Conservation (phyloP, 2,113 vertebrate genomes). For the Forbesichthys papilliferus region DNA sequence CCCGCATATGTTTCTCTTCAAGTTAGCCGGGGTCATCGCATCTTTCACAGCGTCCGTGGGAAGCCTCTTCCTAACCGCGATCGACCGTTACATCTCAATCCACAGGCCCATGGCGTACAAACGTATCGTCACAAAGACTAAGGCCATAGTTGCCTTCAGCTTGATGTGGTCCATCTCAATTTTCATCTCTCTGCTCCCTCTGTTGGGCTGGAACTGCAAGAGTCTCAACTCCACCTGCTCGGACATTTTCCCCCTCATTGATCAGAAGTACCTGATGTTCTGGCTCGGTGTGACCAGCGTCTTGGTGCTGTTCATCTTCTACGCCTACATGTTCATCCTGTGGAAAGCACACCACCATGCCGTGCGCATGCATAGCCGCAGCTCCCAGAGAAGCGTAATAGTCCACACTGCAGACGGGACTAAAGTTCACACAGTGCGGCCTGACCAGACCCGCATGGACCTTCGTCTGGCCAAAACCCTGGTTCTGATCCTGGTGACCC, state of each 20-base stretch:
- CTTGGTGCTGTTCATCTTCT: slow-evolving; percentile 94
- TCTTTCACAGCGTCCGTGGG: slow-evolving; percentile 97
- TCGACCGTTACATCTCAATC: slow-evolving; percentile 97
- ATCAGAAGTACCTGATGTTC: slow-evolving; percentile 94
- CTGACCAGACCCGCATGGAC: slow-evolving; percentile 96
- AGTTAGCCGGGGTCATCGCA: slow-evolving; percentile 94
- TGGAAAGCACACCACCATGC: slow-evolving; percentile 98
- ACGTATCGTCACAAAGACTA: slow-evolving; percentile 93
- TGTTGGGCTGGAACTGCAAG: slow-evolving; percentile 99
- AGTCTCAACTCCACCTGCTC: slow-evolving; percentile 91
- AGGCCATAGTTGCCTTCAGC: slow-evolving; percentile 95
- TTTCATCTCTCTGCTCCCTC: slow-evolving; percentile 89
- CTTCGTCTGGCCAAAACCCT: slow-evolving; percentile 97
- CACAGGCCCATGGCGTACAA: slow-evolving; percentile 94
- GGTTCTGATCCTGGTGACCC: slow-evolving; percentile 92
- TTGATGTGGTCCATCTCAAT: slow-evolving; percentile 97
- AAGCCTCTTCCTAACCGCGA: slow-evolving; percentile 97
- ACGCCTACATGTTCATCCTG: slow-evolving; percentile 97
- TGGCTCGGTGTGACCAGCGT: slow-evolving; percentile 94
- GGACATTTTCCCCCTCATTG: slow-evolving; percentile 96
- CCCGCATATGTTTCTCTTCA: slow-evolving; percentile 93
- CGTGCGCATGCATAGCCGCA: slow-evolving; percentile 95
- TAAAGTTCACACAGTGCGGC: slow-evolving; percentile 92
- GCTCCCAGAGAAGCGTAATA: slow-evolving; percentile 93
- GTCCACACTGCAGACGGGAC: slow-evolving; percentile 90